A percentile compares a stretch with the other conserved stretches of the same genome.
Evolutionary conservation across 2,797 vertebrate genomes (phyloP).

Genomic region (Natrix natrix): DNA sequence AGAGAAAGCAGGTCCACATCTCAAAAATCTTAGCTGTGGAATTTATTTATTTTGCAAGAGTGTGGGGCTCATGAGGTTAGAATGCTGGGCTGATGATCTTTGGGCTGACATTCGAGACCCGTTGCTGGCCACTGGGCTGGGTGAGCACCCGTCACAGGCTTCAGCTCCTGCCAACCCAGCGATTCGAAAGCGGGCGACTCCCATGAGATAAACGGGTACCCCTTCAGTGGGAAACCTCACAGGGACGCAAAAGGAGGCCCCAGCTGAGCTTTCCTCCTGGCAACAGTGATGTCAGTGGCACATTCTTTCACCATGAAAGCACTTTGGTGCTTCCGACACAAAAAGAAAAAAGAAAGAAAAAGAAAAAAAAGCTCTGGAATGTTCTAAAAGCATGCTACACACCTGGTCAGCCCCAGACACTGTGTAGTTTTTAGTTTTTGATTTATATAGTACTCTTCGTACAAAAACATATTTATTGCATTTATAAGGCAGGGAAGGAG

Average conservation of each 20-base stretch:
- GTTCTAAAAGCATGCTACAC: background rate
- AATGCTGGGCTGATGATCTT: background rate
- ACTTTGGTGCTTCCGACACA: background rate
- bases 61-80: fast-evolving
- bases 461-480: background rate
- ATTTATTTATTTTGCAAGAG: background rate
- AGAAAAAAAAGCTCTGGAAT: background rate
- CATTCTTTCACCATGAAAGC: background rate
- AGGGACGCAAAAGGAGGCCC: background rate
- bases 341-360: background rate
- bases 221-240: background rate
- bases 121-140: background rate
- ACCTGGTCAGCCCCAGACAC: background rate
- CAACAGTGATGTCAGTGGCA: background rate
- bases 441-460: background rate
- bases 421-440: background rate
- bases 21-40: background rate
- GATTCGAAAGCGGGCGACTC: background rate
- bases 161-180: background rate
- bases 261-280: background rate
- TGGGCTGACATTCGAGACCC: background rate
- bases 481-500: background rate
- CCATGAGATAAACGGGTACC: background rate
- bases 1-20: background rate
- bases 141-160: background rate